Conservation (phyloP, 2,113 vertebrate species). For the Zapornia atra region DNA sequence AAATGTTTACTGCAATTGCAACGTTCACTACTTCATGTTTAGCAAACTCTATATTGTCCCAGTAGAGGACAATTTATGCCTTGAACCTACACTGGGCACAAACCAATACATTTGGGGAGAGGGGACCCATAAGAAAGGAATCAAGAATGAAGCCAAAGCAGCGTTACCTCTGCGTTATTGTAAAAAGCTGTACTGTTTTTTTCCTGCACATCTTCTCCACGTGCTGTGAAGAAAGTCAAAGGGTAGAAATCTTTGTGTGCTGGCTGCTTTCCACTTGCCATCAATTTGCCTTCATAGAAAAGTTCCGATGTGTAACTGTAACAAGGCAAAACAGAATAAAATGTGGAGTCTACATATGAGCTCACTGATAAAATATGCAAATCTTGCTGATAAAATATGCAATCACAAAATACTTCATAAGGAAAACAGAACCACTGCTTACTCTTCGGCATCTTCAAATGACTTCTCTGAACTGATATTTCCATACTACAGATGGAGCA, state of each 20-base stretch:
- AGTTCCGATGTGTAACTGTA: slow-evolving; percentile 96
- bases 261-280: slow-evolving; percentile 98
- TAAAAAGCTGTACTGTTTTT: slow-evolving; percentile 99
- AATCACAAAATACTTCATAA: slow-evolving; percentile 22
- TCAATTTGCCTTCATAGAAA: slow-evolving; percentile 98
- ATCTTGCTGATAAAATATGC: slow-evolving; percentile 33
- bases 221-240: slow-evolving; percentile 96
- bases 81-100: neutral
- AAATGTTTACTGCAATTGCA: slow-evolving; percentile 30
- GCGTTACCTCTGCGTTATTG: slow-evolving; percentile 95
- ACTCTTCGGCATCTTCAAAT: neutral
- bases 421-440: slow-evolving; percentile 29
- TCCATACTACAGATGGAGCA: neutral
- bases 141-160: slow-evolving; percentile 10
- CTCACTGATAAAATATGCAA: neutral
- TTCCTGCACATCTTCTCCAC: slow-evolving; percentile 98
- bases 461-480: neutral
- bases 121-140: neutral
- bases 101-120: neutral
- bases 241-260: slow-evolving; percentile 99
- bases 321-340: slow-evolving; percentile 52
- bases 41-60: neutral
- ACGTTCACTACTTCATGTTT: neutral
- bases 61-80: neutral
- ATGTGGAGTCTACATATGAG: neutral